phyloP scores from a whole-genome alignment of 1,140 invertebrate species.

The Neotoxoptera formosana region DNA sequence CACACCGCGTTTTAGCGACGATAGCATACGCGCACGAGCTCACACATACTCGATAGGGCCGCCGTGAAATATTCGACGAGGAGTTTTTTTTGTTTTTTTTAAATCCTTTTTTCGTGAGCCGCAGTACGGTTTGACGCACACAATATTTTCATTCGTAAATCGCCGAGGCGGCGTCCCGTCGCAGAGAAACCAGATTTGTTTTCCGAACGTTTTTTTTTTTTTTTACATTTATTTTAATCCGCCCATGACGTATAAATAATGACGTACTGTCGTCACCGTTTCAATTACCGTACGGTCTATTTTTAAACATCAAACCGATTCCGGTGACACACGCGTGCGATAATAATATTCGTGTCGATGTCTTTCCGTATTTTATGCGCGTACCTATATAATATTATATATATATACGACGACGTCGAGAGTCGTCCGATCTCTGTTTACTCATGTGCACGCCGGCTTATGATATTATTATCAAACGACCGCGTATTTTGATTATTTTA shows the following conservation, averaged over 20 bases:
- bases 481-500: background rate
- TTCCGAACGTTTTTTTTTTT: background rate
- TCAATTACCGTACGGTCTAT: slow-evolving; percentile 4
- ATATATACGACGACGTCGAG: background rate
- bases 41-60: background rate
- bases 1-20: background rate
- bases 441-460: background rate
- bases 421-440: background rate
- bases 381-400: no score
- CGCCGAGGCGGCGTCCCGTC: background rate
- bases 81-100: background rate
- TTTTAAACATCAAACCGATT: slow-evolving; percentile 47
- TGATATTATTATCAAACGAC: slow-evolving; percentile 2
- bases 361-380: background rate
- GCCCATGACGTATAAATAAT: background rate
- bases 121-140: background rate
- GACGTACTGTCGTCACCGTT: slow-evolving; percentile 14
- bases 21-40: no score
- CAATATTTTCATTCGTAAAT: background rate
- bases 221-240: background rate
- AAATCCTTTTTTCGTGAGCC: background rate
- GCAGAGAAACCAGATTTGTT: background rate
- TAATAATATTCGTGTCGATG: background rate
- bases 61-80: background rate
- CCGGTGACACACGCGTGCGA: background rate